Evolutionary conservation across 1,140 invertebrate species (phyloP).

Genomic region (Olivierus martensii): DNA sequence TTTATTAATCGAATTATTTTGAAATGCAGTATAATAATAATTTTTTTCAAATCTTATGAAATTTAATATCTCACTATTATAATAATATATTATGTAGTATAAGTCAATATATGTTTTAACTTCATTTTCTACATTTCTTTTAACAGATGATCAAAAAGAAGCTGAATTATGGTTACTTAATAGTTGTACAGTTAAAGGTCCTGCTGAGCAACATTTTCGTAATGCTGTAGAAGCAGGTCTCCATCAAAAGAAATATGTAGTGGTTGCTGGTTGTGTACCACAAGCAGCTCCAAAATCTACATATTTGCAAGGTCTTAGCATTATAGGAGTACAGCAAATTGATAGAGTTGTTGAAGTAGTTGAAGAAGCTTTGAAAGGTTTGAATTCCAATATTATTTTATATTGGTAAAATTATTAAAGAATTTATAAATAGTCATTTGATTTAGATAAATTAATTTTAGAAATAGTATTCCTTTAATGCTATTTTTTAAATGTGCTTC

Average conservation of each 20-base stretch:
- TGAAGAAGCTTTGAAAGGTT: slow-evolving; percentile 89
- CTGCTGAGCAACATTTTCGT: slow-evolving; percentile 88
- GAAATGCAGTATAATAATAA: too few relatives aligned
- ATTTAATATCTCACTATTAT: too few relatives aligned
- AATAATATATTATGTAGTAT: too few relatives aligned
- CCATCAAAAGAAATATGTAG: slow-evolving; percentile 63
- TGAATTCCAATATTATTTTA: slow-evolving; percentile 15
- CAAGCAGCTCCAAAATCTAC: slow-evolving; percentile 40
- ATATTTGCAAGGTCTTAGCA: slow-evolving; percentile 67
- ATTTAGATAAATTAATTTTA: background rate
- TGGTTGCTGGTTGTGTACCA: slow-evolving; percentile 92
- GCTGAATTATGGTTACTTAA: slow-evolving; percentile 93
- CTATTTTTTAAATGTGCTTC: too few relatives aligned
- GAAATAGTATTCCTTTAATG: background rate
- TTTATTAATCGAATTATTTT: too few relatives aligned
- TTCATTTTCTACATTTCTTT: too few relatives aligned
- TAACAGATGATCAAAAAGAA: slow-evolving; percentile 49
- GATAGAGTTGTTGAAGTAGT: slow-evolving; percentile 97
- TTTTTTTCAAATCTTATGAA: too few relatives aligned
- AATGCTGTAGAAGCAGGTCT: slow-evolving; percentile 77
- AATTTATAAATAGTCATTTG: too few relatives aligned
- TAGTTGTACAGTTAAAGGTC: slow-evolving; percentile 95
- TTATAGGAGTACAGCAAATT: slow-evolving; percentile 95
- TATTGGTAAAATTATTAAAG: background rate
- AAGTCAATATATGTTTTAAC: too few relatives aligned